A percentile compares a stretch with the other conserved stretches of the same genome.
These are phyloP conservation scores for Champsocephalus gunnari DNA, from an alignment of 2,797 vertebrate genomes.

Conservation along the genomic window DNA sequence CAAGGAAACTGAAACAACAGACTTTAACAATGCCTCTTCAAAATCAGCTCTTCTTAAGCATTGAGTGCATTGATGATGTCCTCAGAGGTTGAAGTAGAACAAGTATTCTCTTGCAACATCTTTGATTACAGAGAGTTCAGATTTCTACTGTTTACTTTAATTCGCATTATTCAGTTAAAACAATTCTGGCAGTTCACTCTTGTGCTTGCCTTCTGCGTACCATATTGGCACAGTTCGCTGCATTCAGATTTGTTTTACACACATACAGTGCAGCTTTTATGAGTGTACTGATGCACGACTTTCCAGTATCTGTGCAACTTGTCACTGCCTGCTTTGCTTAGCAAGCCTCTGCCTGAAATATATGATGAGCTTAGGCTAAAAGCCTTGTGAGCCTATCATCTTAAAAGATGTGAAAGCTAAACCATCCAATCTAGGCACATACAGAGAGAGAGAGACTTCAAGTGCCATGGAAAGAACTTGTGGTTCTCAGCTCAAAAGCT, in stretches of 20 bases:
- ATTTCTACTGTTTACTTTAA: not conserved
- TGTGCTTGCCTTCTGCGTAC: not conserved
- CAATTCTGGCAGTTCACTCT: not conserved
- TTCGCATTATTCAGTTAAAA: not conserved
- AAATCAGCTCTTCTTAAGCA: not conserved
- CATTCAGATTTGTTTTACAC: conserved; percentile 17
- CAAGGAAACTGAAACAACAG: conserved; percentile 16
- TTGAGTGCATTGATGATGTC: not conserved
- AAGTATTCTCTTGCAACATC: not conserved
- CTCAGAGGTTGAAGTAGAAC: conserved; percentile 11
- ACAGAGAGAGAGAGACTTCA: conserved; percentile 52
- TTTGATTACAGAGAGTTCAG: conserved; percentile 1
- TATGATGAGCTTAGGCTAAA: conserved; percentile 76
- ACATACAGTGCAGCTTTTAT: conserved; percentile 15
- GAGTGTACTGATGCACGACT: conserved; percentile 34
- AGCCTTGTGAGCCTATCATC: conserved; percentile 65
- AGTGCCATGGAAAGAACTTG: conserved; percentile 41
- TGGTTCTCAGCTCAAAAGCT: conserved; percentile 50
- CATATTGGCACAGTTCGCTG: conserved; percentile 11
- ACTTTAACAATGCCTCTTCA: conserved; percentile 12
- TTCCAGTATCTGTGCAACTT: conserved; percentile 53
- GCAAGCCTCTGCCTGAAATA: conserved; percentile 64
- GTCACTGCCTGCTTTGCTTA: conserved; percentile 62
- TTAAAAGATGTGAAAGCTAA: conserved; percentile 68
- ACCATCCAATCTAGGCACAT: conserved; percentile 66